phyloP scores from a whole-genome alignment of 2,888 invertebrate genomes.

The Xylophagus ater region DNA sequence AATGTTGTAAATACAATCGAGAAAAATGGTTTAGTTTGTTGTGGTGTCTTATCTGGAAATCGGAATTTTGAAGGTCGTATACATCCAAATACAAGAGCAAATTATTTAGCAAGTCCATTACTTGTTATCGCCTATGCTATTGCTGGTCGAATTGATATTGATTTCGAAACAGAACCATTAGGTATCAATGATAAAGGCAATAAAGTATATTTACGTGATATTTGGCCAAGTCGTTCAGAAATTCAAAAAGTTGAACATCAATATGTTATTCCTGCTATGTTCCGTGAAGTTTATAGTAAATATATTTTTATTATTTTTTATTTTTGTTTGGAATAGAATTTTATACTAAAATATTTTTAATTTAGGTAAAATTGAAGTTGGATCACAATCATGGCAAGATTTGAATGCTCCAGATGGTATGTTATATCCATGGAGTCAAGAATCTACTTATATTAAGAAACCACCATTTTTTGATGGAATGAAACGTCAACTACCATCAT shows the following conservation, averaged over 20 bases:
- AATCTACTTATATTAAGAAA: constrained; percentile 89
- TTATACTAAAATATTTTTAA: constrained; percentile 10
- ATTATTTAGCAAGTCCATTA: constrained; percentile 94
- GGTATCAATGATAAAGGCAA: constrained; percentile 58
- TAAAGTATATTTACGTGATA: constrained; percentile 75
- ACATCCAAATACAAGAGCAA: constrained; percentile 92
- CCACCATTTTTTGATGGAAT: constrained; percentile 93
- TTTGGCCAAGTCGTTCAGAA: constrained; percentile 88
- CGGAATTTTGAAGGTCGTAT: constrained; percentile 97
- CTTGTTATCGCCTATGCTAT: constrained; percentile 96
- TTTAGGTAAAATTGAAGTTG: constrained; percentile 68
- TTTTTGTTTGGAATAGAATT: background rate
- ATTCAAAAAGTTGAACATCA: constrained; percentile 82
- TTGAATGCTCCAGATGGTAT: constrained; percentile 67
- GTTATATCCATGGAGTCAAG: constrained; percentile 82
- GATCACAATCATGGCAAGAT: constrained; percentile 76
- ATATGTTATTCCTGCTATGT: constrained; percentile 93
- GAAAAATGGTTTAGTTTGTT: constrained; percentile 87
- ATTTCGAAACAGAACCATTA: constrained; percentile 79
- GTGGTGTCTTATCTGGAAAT: constrained; percentile 94
- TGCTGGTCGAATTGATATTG: constrained; percentile 88
- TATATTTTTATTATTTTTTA: constrained; percentile 1
- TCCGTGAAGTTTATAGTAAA: constrained; percentile 58
- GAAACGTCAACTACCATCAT: constrained; percentile 46
- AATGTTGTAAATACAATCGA: constrained; percentile 86